A percentile compares a stretch with the other conserved stretches of the same genome.
phyloP scores from a whole-genome alignment of 2,113 vertebrate species.

The Passer montanus region DNA sequence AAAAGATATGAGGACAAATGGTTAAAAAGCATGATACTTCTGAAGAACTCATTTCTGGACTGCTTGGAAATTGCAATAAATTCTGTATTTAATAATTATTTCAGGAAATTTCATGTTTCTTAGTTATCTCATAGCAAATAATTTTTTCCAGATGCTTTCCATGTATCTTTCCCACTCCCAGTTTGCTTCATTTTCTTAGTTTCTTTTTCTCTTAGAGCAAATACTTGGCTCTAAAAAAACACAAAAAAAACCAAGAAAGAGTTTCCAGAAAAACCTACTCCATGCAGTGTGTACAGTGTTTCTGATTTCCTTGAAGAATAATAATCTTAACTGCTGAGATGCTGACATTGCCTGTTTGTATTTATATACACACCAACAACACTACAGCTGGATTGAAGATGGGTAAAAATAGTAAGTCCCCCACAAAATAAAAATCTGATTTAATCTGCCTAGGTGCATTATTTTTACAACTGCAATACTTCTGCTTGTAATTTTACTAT shows the following conservation, averaged over 20 bases:
- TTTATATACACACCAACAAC: background rate
- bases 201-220: constrained; percentile 36
- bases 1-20: background rate
- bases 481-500: background rate
- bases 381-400: background rate
- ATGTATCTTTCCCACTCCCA: constrained; percentile 21
- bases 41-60: background rate
- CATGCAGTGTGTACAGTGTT: background rate
- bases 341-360: background rate
- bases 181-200: constrained; percentile 32
- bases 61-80: constrained; percentile 12
- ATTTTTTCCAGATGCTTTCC: constrained; percentile 66
- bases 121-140: constrained; percentile 60
- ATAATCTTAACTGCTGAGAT: background rate
- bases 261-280: constrained; percentile 16
- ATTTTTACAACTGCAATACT: background rate
- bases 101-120: constrained; percentile 50
- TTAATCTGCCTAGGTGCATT: background rate
- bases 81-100: constrained; percentile 33
- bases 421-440: background rate
- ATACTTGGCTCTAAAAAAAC: constrained; percentile 1
- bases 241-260: background rate
- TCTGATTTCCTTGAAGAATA: background rate
- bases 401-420: background rate
- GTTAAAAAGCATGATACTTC: background rate